Base-by-base conservation (phyloP, 2,888 invertebrate species). In the Protophormia terraenovae region DNA sequence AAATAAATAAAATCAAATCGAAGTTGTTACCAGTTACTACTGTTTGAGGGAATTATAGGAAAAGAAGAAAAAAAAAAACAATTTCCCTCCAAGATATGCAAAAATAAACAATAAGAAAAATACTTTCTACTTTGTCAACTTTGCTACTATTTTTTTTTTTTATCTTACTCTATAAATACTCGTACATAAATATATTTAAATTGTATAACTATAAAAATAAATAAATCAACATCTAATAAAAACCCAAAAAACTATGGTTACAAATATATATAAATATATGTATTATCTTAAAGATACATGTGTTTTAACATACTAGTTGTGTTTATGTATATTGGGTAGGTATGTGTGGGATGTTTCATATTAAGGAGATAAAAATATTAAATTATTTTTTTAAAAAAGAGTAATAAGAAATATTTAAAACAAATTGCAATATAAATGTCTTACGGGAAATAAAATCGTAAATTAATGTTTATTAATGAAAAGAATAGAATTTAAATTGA, bases 181-280 rank as follows among this genome's bases (percentile, higher is more conserved):
- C n/a, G n/a, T n/a, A 19, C 3, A 53, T 53, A 24, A 2, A 27
- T 55, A n/a, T 55, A 24, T 45, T 45, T 22, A 50, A 35, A 19
- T 22, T 14, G 67, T 69, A 22, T 14, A 58, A 29, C 58, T 29
- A 7, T 58, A 29, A 8, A 58, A 29, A 41, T 41, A 72, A 41
- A 72, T 41, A 72, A 72, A 60, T 60, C 72, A 72, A 60, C 58
- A 72, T 72, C 4, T n/a, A 41, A 10, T 47, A 7, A 19, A 47
- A 16, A 19, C 19, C 19, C 8, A 6, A 19, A 38, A 35, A 38
- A 45, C n/a, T 58, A 58, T 19, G 27, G 27, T n/a, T 41, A 22
- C 35, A 72, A 58, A 29, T 29, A 32, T 29, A 60, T 41, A 22
- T 60, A 27, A 55, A 55, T 55, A 55, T 55, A n/a, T 55, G 6